Base-by-base conservation (phyloP, 1,140 invertebrate species). In the Plutomurus gul region DNA sequence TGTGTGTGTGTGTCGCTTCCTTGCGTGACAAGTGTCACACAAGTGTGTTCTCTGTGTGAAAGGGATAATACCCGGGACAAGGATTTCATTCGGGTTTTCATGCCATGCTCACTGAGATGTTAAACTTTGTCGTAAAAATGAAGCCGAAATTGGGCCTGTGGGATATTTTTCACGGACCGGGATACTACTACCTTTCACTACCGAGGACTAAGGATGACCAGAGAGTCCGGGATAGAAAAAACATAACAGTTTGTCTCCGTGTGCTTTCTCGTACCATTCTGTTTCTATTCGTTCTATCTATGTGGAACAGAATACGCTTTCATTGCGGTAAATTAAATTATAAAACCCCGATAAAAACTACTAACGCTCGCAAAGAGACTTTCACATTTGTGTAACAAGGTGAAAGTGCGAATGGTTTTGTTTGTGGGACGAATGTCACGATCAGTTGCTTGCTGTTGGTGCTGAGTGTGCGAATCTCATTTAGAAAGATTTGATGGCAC, bases 91-190 rank as follows among this genome's bases (percentile, higher is more conserved):
- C 13, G 13, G 27, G 27, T 36, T 65, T 65, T 65, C 56, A 65
- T 65, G 56, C 18, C 56, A 65, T 65, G 56, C 18, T 65, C 56
- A 65, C 30, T 30, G 56, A 65, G 56, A 30, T 65, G 56, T 65
- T n/a, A 65, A 65, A 65, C 36, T 65, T 65, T 65, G 56, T 65
- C 56, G 56, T 65, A 65, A 65, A 65, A 65, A 65, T 65, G 56
- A 65, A 65, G 36, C 56, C 56, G 56, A 65, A 65, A 65, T 65
- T 65, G 56, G 56, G 36, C 56, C 56, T 11, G 56, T 33, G 56
- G 56, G 56, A 65, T 65, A 65, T 65, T 65, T 65, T n/a, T 30
- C 30, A 30, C 56, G 25, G 46, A 49, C 49, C 16, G 30, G 56
- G 16, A 25, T 65, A 8, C 16, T 5, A n/a, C 25, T 22, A 51